Evolutionary conservation across 2,113 vertebrate genomes (phyloP).

Genomic region (Corythornis cristatus): DNA sequence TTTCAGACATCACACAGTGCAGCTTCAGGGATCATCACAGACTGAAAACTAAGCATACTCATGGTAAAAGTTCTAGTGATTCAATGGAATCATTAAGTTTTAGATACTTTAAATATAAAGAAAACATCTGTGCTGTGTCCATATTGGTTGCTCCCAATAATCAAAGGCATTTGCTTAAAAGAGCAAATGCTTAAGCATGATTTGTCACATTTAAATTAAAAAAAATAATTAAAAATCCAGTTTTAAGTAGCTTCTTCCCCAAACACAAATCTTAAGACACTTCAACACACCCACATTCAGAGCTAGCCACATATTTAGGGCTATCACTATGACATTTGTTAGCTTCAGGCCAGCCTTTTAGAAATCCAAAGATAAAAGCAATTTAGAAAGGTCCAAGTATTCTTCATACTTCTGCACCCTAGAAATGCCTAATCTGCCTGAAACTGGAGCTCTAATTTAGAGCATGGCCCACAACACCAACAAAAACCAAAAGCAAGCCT

Average conservation of each 20-base stretch:
- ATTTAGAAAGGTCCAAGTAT: background rate
- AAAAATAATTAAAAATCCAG: background rate
- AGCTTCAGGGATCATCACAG: background rate
- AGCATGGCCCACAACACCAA: background rate
- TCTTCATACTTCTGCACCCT: background rate
- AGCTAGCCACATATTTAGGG: background rate
- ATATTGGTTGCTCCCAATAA: background rate
- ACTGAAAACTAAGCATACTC: background rate
- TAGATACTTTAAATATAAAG: conserved; percentile 48
- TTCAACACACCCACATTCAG: background rate
- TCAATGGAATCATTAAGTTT: conserved; percentile 40
- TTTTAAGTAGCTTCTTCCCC: background rate
- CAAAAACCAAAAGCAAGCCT: background rate
- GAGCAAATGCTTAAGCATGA: background rate
- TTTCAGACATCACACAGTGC: background rate
- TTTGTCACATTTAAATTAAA: background rate
- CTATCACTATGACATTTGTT: background rate
- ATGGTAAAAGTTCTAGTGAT: background rate
- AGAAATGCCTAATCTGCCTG: background rate
- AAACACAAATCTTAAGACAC: background rate
- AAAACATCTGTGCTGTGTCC: background rate
- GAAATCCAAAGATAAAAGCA: background rate
- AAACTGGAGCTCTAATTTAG: conserved; percentile 63
- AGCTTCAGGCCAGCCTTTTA: background rate
- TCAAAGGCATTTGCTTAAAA: conserved; percentile 11